These are phyloP conservation scores for Patella vulgata DNA, from an alignment of 1,140 invertebrate species.

Conservation along the genomic window DNA sequence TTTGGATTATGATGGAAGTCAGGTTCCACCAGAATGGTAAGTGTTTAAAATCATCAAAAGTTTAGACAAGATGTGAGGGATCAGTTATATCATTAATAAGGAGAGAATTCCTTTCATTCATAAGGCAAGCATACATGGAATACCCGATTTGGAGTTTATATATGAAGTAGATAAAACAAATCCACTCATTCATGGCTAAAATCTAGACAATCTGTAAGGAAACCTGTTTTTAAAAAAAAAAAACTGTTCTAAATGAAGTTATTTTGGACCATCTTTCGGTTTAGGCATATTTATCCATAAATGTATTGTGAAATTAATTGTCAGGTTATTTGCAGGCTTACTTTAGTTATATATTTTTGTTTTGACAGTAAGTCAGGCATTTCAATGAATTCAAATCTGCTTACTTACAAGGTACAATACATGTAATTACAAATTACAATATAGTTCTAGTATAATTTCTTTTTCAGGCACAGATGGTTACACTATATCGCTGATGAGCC, in stretches of 20 bases:
- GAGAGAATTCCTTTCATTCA: neutral
- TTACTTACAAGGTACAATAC: too few relatives aligned
- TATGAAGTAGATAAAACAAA: too few relatives aligned
- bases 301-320: neutral
- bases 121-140: neutral
- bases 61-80: neutral
- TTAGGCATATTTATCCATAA: neutral
- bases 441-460: slow-evolving; percentile 10
- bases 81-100: neutral
- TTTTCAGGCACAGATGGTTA: slow-evolving; percentile 75
- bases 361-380: neutral
- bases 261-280: too few relatives aligned
- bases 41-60: slow-evolving; percentile 39
- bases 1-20: slow-evolving; percentile 93
- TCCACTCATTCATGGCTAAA: too few relatives aligned
- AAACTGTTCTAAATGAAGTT: too few relatives aligned
- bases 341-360: neutral
- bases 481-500: slow-evolving; percentile 84
- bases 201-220: too few relatives aligned
- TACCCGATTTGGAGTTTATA: too few relatives aligned
- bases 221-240: too few relatives aligned
- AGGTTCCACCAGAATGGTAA: slow-evolving; percentile 92
- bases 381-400: too few relatives aligned
- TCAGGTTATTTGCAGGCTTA: neutral
- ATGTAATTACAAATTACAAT: neutral